Evolutionary conservation across 2,113 vertebrate genomes (phyloP).

Genomic region (Ancistrus triradiatus): DNA sequence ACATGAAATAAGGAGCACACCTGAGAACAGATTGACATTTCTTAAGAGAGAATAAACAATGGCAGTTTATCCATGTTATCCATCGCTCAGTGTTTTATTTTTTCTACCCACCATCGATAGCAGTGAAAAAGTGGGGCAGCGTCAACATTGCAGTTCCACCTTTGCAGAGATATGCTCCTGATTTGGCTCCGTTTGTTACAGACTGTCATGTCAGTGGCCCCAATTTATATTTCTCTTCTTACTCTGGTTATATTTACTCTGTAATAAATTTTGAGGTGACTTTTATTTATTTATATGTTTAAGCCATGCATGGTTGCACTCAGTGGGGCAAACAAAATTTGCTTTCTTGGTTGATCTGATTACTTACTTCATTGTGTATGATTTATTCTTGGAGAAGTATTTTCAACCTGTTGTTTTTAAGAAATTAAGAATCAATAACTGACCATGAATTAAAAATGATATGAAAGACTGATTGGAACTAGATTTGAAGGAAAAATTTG

Average conservation of each 20-base stretch:
- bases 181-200: conserved; percentile 43
- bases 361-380: not conserved
- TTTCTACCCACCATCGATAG: conserved; percentile 27
- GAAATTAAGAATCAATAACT: conserved; percentile 65
- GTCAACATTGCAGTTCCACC: conserved; percentile 21
- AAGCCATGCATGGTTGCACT: conserved; percentile 14
- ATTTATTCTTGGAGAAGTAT: conserved; percentile 47
- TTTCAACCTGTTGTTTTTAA: conserved; percentile 51
- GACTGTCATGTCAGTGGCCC: conserved; percentile 48
- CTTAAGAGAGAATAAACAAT: conserved; percentile 78
- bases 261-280: conserved; percentile 42
- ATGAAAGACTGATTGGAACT: conserved; percentile 70
- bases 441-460: conserved; percentile 58
- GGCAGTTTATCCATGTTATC: conserved; percentile 60
- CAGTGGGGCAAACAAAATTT: conserved; percentile 33
- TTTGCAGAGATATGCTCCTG: conserved; percentile 31
- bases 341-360: conserved; percentile 10
- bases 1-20: conserved; percentile 68
- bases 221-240: conserved; percentile 43
- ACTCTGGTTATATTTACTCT: conserved; percentile 45
- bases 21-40: conserved; percentile 76
- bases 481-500: conserved; percentile 63
- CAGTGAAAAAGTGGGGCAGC: conserved; percentile 68
- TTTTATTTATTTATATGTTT: conserved; percentile 25
- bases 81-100: conserved; percentile 38